Evolutionary conservation across 1,140 invertebrate genomes (phyloP).

Genomic region (Hyposmocoma kahamanoa): DNA sequence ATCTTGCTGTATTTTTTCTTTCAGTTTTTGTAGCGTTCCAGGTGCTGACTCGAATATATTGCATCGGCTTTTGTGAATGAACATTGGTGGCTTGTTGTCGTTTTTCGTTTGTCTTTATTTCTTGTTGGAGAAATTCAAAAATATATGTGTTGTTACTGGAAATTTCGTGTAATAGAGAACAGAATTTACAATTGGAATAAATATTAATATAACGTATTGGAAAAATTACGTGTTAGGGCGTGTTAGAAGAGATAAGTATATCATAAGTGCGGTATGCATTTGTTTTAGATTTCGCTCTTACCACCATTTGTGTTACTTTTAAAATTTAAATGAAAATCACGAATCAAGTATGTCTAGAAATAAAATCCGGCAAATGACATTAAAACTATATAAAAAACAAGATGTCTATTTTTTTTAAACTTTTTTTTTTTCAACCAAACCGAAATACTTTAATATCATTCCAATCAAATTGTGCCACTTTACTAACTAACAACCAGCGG

Average conservation of each 20-base stretch:
- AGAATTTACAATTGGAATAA: neutral
- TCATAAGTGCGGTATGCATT: neutral
- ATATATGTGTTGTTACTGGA: neutral
- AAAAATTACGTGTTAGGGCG: too few species aligned
- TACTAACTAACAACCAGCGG: neutral
- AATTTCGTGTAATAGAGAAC: neutral
- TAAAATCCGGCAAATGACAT: neutral
- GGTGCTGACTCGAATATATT: slow-evolving; percentile 28
- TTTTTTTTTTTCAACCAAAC: neutral
- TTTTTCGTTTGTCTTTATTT: neutral
- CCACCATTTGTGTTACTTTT: neutral
- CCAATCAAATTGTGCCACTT: neutral
- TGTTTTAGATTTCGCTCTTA: neutral
- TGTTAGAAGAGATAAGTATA: too few species aligned
- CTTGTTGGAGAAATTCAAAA: neutral
- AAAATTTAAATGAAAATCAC: neutral
- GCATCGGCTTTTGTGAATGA: slow-evolving; percentile 21
- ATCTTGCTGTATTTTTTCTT: slow-evolving; percentile 1
- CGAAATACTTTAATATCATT: neutral
- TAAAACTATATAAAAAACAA: neutral
- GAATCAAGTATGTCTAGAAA: neutral
- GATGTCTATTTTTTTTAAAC: neutral
- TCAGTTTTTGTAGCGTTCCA: slow-evolving; percentile 15
- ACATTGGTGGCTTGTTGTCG: slow-evolving; percentile 11
- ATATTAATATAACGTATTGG: neutral